phyloP scores from a whole-genome alignment of 1,140 invertebrate species.

The Potamilus streckersoni region DNA sequence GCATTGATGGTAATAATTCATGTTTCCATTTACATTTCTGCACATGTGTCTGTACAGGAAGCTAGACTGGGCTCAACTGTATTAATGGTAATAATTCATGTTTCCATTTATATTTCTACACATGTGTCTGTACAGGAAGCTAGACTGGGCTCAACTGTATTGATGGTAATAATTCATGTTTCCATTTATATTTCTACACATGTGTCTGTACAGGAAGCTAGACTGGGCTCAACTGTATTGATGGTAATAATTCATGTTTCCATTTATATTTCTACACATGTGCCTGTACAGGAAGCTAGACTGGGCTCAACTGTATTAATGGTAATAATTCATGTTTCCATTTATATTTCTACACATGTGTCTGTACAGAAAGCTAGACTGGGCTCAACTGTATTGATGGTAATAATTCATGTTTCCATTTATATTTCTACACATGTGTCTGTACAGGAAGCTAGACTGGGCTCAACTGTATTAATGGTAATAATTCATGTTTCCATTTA shows the following conservation, averaged over 20 bases:
- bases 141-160: constrained; percentile 10
- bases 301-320: constrained; percentile 5
- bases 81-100: not conserved
- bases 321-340: not conserved
- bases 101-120: not conserved
- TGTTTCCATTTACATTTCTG: not conserved
- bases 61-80: constrained; percentile 11
- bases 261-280: not conserved
- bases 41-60: constrained; percentile 9
- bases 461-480: constrained; percentile 5
- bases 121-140: constrained; percentile 11
- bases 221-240: constrained; percentile 7
- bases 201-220: constrained; percentile 15
- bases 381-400: constrained; percentile 10
- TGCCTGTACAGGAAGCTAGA: constrained; percentile 11
- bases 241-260: not conserved
- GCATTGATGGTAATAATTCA: too few relatives aligned
- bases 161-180: not conserved
- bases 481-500: too few relatives aligned
- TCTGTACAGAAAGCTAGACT: constrained; percentile 9
- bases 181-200: not conserved
- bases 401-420: not conserved
- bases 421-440: not conserved
- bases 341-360: not conserved
- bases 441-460: constrained; percentile 15